Evolutionary conservation across 2,797 vertebrate genomes (phyloP).

Genomic region (Sebastes kiyomatsui): DNA sequence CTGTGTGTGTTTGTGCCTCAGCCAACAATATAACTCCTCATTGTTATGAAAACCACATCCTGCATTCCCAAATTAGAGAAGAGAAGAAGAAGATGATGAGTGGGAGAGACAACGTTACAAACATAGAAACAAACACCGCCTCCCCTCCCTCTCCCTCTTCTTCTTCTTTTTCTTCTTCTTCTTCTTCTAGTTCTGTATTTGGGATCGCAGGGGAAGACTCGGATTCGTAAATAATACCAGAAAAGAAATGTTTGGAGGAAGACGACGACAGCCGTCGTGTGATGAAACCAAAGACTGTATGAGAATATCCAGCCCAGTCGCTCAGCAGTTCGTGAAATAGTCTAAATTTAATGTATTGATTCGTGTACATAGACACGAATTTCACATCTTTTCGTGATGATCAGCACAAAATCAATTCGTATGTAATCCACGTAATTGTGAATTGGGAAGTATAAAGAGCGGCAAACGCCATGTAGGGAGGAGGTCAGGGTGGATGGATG

Average conservation of each 20-base stretch:
- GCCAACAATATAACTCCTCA: conserved; percentile 16
- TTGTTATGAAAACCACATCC: conserved; percentile 50
- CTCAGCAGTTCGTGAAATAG: too few species aligned
- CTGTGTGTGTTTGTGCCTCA: background rate
- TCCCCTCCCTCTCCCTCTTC: background rate
- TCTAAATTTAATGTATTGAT: too few species aligned
- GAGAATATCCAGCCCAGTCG: too few species aligned
- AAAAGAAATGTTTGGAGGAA: background rate
- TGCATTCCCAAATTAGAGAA: conserved; percentile 35
- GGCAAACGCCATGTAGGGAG: too few species aligned
- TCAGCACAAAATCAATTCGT: too few species aligned
- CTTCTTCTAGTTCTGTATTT: background rate
- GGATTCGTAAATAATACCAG: background rate
- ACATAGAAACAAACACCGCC: conserved; percentile 1
- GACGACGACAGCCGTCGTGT: background rate
- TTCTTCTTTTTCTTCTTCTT: background rate
- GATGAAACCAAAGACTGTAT: background rate
- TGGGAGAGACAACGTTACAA: conserved; percentile 2
- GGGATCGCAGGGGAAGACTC: background rate
- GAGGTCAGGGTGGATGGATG: too few species aligned
- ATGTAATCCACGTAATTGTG: too few species aligned
- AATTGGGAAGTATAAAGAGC: too few species aligned
- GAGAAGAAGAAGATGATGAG: background rate
- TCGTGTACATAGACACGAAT: too few species aligned
- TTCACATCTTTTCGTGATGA: too few species aligned